These are phyloP conservation scores for Anguilla japonica DNA, from an alignment of 2,113 vertebrate species.

Conservation along the genomic window DNA sequence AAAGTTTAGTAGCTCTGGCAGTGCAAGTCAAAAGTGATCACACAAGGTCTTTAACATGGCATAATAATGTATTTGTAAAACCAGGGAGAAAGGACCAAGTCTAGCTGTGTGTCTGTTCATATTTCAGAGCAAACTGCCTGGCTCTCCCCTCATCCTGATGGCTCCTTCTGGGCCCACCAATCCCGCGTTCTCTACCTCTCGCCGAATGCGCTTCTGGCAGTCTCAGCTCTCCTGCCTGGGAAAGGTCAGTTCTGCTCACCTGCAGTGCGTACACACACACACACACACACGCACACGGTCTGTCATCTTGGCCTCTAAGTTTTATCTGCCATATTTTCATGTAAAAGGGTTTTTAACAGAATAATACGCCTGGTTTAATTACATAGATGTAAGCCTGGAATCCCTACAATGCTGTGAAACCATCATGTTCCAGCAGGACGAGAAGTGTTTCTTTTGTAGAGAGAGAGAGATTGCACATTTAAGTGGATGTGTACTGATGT, in stretches of 20 bases:
- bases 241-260: conserved; percentile 73
- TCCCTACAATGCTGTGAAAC: neutral
- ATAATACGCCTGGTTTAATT: too few relatives aligned
- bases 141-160: conserved; percentile 91
- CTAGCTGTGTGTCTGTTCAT: conserved; percentile 7
- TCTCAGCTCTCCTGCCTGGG: conserved; percentile 95
- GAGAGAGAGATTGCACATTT: neutral
- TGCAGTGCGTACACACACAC: neutral
- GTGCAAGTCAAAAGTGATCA: too few relatives aligned
- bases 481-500: neutral
- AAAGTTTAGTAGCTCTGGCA: too few relatives aligned
- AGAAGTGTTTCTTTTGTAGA: neutral
- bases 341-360: too few relatives aligned
- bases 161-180: conserved; percentile 87
- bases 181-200: conserved; percentile 81
- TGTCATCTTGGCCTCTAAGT: too few relatives aligned
- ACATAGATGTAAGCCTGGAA: too few relatives aligned
- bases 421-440: too few relatives aligned
- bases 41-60: neutral
- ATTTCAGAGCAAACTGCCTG: conserved; percentile 88
- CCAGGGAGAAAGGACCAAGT: too few relatives aligned
- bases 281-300: neutral
- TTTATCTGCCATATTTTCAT: too few relatives aligned
- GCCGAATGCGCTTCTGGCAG: conserved; percentile 96
- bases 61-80: neutral